Evolutionary conservation across 1,140 invertebrate genomes (phyloP).

Genomic region (Microvelia longipes): DNA sequence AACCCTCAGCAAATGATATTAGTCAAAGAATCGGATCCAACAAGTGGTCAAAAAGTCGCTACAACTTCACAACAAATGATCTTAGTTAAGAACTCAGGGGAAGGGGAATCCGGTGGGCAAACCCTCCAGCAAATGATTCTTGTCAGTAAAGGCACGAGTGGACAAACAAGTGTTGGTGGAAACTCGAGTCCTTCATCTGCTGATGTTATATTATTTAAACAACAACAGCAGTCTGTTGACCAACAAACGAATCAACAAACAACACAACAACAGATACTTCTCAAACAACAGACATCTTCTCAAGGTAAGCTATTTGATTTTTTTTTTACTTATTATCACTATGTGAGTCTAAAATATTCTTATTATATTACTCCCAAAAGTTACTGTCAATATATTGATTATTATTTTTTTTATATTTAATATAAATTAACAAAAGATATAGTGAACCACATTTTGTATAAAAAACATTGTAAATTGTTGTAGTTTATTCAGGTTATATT

Average conservation of each 20-base stretch:
- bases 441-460: too few species aligned
- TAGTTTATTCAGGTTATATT: too few species aligned
- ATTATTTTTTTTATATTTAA: too few species aligned
- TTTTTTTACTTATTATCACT: too few species aligned
- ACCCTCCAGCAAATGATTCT: slow-evolving; percentile 15
- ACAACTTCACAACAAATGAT: slow-evolving; percentile 25
- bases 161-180: background rate
- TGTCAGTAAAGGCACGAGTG: slow-evolving; percentile 15
- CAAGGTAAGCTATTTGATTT: too few species aligned
- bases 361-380: too few species aligned
- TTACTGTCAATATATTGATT: too few species aligned
- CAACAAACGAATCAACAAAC: background rate
- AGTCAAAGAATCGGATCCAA: slow-evolving; percentile 27
- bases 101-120: background rate
- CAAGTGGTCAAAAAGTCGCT: background rate
- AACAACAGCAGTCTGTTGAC: background rate
- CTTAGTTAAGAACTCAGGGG: slow-evolving; percentile 17
- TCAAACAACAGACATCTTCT: slow-evolving; percentile 11
- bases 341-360: too few species aligned
- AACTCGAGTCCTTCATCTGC: background rate
- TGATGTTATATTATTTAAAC: background rate
- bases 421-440: too few species aligned
- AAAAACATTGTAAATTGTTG: too few species aligned
- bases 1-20: slow-evolving; percentile 28
- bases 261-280: background rate